Percentiles rank a stretch among this genome's conserved stretches.
Conservation (phyloP, 2,888 invertebrate species). For the Xestia ashworthii region DNA sequence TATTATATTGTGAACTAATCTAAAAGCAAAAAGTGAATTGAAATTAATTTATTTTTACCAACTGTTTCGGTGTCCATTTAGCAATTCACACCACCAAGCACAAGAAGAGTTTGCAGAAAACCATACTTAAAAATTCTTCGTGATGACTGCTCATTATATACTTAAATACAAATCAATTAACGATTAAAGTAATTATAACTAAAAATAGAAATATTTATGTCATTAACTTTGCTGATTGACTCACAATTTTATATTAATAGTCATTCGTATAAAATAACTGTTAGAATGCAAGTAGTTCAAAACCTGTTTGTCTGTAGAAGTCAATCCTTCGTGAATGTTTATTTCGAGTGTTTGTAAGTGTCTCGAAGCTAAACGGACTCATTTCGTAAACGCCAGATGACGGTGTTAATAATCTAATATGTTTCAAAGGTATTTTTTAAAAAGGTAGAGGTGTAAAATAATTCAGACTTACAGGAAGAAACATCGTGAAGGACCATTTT, state of each 20-base stretch:
- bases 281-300: background rate
- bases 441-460: background rate
- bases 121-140: background rate
- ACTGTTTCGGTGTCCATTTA: background rate
- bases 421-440: background rate
- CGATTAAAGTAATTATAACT: constrained; percentile 1
- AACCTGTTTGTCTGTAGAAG: background rate
- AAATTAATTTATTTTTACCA: background rate
- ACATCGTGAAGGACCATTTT: background rate
- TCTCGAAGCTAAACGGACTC: too few species aligned
- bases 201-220: constrained; percentile 1
- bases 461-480: background rate
- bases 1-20: background rate
- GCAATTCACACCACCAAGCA: background rate
- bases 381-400: too few species aligned
- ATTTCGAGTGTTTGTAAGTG: too few species aligned
- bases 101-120: background rate
- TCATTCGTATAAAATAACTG: background rate
- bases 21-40: background rate
- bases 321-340: background rate
- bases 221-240: background rate
- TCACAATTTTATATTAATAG: background rate
- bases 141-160: background rate
- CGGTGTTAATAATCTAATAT: background rate
- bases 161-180: constrained; percentile 25